Percentiles rank a stretch among this genome's conserved stretches.
Evolutionary conservation across 2,797 vertebrate genomes (phyloP).

Genomic region (Danio aesculapii): DNA sequence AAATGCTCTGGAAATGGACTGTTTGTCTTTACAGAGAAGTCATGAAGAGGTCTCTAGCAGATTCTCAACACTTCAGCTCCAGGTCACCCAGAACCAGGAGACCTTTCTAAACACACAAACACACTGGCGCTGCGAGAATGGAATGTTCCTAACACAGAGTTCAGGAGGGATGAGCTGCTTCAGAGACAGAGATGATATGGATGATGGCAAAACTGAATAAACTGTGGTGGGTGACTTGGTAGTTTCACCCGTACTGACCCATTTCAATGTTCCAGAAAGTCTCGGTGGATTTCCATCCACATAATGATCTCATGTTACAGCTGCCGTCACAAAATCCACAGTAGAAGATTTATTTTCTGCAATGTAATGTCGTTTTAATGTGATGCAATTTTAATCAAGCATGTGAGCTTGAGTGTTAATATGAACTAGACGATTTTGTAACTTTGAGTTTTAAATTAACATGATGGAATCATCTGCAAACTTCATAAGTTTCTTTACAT

Average conservation of each 20-base stretch:
- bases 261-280: background rate
- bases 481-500: no score
- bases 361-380: background rate
- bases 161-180: constrained; percentile 32
- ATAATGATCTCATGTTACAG: constrained; percentile 3
- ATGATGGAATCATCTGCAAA: background rate
- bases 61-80: constrained; percentile 35
- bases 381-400: background rate
- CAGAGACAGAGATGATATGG: constrained; percentile 50
- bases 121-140: constrained; percentile 25
- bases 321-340: constrained; percentile 12
- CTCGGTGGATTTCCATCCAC: constrained; percentile 21
- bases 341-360: background rate
- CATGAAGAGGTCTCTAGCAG: constrained; percentile 34
- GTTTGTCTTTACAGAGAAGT: constrained; percentile 42
- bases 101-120: constrained; percentile 41
- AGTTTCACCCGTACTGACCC: constrained; percentile 14
- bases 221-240: constrained; percentile 40
- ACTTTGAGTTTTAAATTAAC: background rate
- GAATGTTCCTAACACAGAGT: constrained; percentile 39
- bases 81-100: constrained; percentile 53
- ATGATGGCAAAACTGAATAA: constrained; percentile 47
- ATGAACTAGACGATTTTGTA: background rate
- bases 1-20: constrained; percentile 27
- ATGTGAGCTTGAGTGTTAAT: background rate